A percentile compares a stretch with the other conserved stretches of the same genome.
Evolutionary conservation across 2,113 vertebrate species (phyloP).

Genomic region (Gasterosteus aculeatus): DNA sequence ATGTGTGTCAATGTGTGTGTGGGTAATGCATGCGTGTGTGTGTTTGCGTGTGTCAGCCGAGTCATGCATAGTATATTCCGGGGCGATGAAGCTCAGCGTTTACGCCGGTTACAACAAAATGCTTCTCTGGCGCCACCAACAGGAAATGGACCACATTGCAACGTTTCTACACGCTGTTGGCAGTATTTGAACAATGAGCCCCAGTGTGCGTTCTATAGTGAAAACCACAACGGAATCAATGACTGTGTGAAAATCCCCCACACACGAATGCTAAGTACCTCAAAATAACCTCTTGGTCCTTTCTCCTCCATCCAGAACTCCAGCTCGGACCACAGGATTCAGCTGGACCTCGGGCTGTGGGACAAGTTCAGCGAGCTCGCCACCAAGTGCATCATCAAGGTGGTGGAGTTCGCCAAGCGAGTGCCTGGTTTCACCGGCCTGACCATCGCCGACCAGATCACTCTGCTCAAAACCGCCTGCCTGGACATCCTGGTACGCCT

Average conservation of each 20-base stretch:
- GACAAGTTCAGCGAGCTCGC: constrained; percentile 99
- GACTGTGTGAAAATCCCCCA: neutral
- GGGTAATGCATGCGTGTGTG: neutral
- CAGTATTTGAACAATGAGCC: neutral
- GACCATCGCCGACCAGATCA: constrained; percentile 97
- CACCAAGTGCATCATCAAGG: constrained; percentile 99
- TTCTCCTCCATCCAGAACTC: constrained; percentile 84
- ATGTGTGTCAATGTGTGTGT: too few relatives aligned
- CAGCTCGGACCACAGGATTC: constrained; percentile 93
- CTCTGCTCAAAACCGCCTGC: constrained; percentile 94
- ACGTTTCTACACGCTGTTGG: neutral
- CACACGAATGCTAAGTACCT: neutral
- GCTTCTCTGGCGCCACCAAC: constrained; percentile 1
- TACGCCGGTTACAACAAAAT: neutral
- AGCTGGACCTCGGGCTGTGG: constrained; percentile 96
- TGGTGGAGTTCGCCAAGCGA: constrained; percentile 97
- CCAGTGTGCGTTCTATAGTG: neutral
- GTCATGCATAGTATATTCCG: too few relatives aligned
- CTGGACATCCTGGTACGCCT: constrained; percentile 89
- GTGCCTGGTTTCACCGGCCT: constrained; percentile 95
- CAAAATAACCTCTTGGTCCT: constrained; percentile 50
- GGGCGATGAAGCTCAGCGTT: neutral
- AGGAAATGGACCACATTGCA: neutral
- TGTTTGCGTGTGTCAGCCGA: too few relatives aligned
- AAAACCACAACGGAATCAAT: neutral